These are phyloP conservation scores for Metallyticus violacea DNA, from an alignment of 2,888 invertebrate genomes.

Conservation along the genomic window DNA sequence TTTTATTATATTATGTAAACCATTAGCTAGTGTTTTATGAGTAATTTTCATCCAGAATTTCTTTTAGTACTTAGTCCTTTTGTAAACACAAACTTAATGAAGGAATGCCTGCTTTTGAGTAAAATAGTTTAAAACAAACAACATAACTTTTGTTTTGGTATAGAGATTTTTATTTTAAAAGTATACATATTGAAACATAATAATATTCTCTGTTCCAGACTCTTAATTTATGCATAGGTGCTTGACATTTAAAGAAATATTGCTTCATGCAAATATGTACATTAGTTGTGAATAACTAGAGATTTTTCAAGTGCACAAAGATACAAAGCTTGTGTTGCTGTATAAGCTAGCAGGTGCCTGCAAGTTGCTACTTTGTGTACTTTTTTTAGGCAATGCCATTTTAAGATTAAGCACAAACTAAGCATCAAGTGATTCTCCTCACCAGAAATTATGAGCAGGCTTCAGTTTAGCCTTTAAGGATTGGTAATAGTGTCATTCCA, in stretches of 20 bases:
- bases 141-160: too few species aligned
- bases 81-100: too few species aligned
- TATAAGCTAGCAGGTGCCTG: not conserved
- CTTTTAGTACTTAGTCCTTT: too few species aligned
- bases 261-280: not conserved
- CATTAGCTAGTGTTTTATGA: too few species aligned
- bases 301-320: not conserved
- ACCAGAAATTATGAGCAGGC: not conserved
- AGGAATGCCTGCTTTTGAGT: too few species aligned
- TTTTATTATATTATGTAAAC: too few species aligned
- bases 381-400: not conserved
- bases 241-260: not conserved
- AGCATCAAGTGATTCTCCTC: not conserved
- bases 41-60: too few species aligned
- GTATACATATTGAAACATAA: too few species aligned
- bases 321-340: not conserved
- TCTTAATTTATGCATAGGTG: too few species aligned
- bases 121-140: too few species aligned
- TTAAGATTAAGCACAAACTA: not conserved
- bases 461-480: not conserved
- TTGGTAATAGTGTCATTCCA: not conserved
- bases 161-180: too few species aligned
- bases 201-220: too few species aligned
- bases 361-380: not conserved
- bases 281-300: not conserved